Conservation (phyloP, 2,113 vertebrate species). For the Oxyura jamaicensis region DNA sequence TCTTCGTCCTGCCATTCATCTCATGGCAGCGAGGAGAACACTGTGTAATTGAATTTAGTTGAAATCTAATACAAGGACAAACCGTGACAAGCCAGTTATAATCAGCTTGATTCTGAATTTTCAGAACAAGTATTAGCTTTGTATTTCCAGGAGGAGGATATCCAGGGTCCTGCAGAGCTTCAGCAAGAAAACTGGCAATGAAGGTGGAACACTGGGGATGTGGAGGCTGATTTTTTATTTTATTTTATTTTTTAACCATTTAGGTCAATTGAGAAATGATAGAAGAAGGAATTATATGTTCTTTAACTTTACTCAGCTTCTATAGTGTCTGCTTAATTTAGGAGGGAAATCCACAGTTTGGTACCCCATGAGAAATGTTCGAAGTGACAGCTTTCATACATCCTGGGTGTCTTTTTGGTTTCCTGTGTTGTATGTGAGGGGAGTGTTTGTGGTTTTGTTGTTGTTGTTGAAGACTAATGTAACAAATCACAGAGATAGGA, state of each 20-base stretch:
- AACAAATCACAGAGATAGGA: neutral
- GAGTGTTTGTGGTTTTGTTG: neutral
- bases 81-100: conserved; percentile 47
- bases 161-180: neutral
- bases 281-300: neutral
- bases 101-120: conserved; percentile 55
- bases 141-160: neutral
- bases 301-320: neutral
- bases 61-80: conserved; percentile 72
- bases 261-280: neutral
- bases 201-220: neutral
- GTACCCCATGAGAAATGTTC: neutral
- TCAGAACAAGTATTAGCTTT: conserved; percentile 9
- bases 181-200: neutral
- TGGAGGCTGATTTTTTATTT: neutral
- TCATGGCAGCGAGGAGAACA: conserved; percentile 56
- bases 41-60: conserved; percentile 78
- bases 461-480: neutral
- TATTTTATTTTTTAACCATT: neutral
- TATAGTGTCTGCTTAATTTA: neutral
- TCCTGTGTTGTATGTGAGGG: neutral
- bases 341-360: neutral
- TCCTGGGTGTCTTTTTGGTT: neutral
- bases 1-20: conserved; percentile 74
- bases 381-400: neutral